Evolutionary conservation across 2,797 vertebrate genomes (phyloP), one percentile per base, ranked within the genome.

Genomic region (Sphenodon punctatus): DNA sequence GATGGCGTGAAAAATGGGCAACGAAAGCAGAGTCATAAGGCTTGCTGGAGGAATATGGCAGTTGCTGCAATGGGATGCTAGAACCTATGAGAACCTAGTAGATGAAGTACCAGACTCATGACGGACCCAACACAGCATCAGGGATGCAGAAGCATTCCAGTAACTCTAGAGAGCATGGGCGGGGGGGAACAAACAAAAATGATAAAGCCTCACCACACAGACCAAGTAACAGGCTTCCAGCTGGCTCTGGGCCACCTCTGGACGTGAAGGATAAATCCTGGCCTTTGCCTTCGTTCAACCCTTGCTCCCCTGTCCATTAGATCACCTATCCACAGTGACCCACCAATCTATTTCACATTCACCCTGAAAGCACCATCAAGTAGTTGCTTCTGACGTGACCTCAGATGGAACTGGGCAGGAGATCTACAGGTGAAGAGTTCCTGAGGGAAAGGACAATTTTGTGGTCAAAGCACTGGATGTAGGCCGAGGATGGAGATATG

Each of bases 181-280:
- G 23, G 58, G 63, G 27, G 11, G 4, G n/a, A 20, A 42, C 45
- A 53, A 1, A 30, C 20, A 32, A 64, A 66, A 0, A 0, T 36
- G 80, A 61, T 84, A 75, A 53, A 75, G 2, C 10, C 85, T 83
- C 77, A 49, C 43, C 15, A 67, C 36, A 48, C 11, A 38, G 75
- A 48, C 58, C 38, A 46, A 67, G 25, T 2, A 23, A 20, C 46
- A 25, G n/a, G 15, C 7, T n/a, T 27, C 49, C n/a, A 53, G n/a
- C 15, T 49, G n/a, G n/a, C 49, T 15, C 3, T 16, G 5, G 15
- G 53, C 27, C 14, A 8, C n/a, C 23, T 46, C 22, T 12, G 22
- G 22, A 46, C 6, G 45, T 20, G 22, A 20, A 20, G 45, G 20
- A n/a, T n/a, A 34, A 34, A 34, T 34, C 34, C 34, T 34, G 34